Conservation (phyloP, 2,888 invertebrate species). For the Watsonalla cultraria region DNA sequence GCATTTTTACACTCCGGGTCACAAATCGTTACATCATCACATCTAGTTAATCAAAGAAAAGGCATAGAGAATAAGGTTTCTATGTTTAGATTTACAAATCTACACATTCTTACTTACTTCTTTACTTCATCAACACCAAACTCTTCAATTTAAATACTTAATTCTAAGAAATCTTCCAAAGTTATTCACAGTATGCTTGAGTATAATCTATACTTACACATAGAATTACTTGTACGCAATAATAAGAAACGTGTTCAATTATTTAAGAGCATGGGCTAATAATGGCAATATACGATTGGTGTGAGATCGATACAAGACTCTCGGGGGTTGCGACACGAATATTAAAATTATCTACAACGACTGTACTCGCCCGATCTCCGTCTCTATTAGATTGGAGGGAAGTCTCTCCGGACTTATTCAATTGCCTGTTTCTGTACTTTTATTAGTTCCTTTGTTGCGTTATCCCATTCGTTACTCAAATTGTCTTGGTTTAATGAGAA, state of each 20-base stretch:
- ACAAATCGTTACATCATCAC: no score
- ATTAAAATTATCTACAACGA: slow-evolving; percentile 65
- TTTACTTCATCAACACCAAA: no score
- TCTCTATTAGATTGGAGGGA: slow-evolving; percentile 55
- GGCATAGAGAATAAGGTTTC: no score
- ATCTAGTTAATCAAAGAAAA: no score
- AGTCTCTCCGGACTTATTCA: slow-evolving; percentile 65
- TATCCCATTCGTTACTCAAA: slow-evolving; percentile 18
- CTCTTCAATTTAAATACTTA: no score
- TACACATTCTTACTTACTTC: no score
- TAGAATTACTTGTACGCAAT: no score
- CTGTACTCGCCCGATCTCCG: slow-evolving; percentile 33
- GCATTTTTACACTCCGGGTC: no score
- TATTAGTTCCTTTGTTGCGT: slow-evolving; percentile 37
- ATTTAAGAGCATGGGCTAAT: slow-evolving; percentile 41
- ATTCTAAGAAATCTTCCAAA: no score
- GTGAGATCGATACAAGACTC: slow-evolving; percentile 45
- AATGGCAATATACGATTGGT: slow-evolving; percentile 31
- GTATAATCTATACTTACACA: no score
- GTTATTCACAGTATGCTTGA: no score
- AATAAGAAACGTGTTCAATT: slow-evolving; percentile 5
- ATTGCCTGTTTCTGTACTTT: slow-evolving; percentile 53
- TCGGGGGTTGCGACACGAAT: slow-evolving; percentile 53
- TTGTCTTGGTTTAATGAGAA: background rate
- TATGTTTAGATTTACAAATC: no score